phyloP scores from a whole-genome alignment of 2,888 invertebrate genomes.

The Oligia strigilis region DNA sequence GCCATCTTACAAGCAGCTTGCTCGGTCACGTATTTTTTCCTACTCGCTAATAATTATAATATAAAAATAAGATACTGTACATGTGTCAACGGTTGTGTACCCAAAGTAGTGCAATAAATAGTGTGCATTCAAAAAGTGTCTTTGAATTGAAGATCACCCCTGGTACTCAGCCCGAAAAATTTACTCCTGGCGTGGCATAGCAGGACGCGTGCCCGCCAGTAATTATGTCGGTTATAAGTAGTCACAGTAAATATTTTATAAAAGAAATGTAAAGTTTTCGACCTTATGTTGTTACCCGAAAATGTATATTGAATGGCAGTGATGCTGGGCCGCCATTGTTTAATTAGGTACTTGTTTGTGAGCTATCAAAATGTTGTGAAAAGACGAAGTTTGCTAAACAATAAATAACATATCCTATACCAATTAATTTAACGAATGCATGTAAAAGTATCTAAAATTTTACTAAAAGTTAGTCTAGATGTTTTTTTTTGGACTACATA shows the following conservation, averaged over 20 bases:
- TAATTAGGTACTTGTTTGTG: background rate
- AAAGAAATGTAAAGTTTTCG: background rate
- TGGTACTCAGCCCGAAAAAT: too few relatives aligned
- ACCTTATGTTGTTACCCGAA: background rate
- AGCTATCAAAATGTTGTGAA: background rate
- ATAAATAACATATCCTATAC: background rate
- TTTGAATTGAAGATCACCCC: too few relatives aligned
- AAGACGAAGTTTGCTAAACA: background rate
- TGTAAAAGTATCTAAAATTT: conserved; percentile 41
- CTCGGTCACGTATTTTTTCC: too few relatives aligned
- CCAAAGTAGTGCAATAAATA: too few relatives aligned
- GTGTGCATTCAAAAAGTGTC: too few relatives aligned
- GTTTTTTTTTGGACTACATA: conserved; percentile 33
- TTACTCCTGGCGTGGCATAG: too few relatives aligned
- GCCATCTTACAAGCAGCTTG: too few relatives aligned
- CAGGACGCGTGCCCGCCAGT: too few relatives aligned
- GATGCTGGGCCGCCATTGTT: background rate
- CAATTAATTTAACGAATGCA: conserved; percentile 23
- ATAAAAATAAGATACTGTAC: too few relatives aligned
- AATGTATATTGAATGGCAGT: background rate
- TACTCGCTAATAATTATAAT: too few relatives aligned
- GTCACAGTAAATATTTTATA: background rate
- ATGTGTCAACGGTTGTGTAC: too few relatives aligned
- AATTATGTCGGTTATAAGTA: too few relatives aligned
- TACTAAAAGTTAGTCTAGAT: conserved; percentile 43